phyloP scores from a whole-genome alignment of 1,140 invertebrate species.

The Macrotrachela quadricornifera region DNA sequence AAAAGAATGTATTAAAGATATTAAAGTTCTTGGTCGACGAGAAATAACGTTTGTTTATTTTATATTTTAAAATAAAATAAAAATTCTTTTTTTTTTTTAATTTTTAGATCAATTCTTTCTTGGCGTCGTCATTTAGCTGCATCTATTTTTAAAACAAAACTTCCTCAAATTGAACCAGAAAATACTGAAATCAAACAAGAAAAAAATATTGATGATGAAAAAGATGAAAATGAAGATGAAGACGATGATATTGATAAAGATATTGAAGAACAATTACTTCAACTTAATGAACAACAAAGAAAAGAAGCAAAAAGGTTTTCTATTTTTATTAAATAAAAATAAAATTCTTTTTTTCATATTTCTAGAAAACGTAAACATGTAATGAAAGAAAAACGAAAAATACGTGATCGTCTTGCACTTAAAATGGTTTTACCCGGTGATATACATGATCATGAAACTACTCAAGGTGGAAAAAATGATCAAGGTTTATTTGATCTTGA shows the following conservation, averaged over 20 bases:
- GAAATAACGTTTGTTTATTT: too few relatives aligned
- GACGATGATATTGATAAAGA: conserved; percentile 23
- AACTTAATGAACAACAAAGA: too few relatives aligned
- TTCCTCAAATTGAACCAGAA: conserved; percentile 10
- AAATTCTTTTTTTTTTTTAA: neutral
- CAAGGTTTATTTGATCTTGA: conserved; percentile 29
- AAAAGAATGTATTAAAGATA: conserved; percentile 75
- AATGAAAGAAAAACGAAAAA: conserved; percentile 58
- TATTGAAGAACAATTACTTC: neutral
- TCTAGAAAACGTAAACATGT: conserved; percentile 56
- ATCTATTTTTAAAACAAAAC: conserved; percentile 11
- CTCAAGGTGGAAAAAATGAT: conserved; percentile 19
- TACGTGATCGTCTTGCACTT: conserved; percentile 67
- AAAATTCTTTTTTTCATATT: neutral
- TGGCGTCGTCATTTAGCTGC: neutral
- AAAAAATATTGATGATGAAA: conserved; percentile 36
- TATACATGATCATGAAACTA: conserved; percentile 25
- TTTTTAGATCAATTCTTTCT: neutral
- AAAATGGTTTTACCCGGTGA: conserved; percentile 87
- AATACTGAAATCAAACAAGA: conserved; percentile 34
- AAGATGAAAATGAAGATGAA: conserved; percentile 28
- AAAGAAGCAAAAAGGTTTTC: neutral
- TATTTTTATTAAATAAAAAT: neutral
- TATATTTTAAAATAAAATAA: neutral
- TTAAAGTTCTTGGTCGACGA: conserved; percentile 63